Percentiles rank a stretch among this genome's conserved stretches.
Conservation (phyloP, 2,888 invertebrate genomes). For the Plebejus argus region DNA sequence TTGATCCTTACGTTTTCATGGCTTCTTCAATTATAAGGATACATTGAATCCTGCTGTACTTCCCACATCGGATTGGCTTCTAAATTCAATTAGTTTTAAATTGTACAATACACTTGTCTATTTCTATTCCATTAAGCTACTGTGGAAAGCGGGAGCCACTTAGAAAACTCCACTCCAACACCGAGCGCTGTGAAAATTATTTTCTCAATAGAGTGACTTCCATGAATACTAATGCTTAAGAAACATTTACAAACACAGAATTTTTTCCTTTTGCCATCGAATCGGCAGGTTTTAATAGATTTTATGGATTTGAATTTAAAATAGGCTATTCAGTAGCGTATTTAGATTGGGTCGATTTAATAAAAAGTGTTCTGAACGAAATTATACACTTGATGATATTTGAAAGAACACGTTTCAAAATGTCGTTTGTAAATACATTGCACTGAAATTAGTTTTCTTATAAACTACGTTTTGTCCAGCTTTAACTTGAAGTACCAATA, state of each 20-base stretch:
- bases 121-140: constrained; percentile 76
- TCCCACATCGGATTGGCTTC: not conserved
- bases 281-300: constrained; percentile 18
- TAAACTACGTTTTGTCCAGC: too few relatives aligned
- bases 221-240: constrained; percentile 74
- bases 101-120: constrained; percentile 60
- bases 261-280: constrained; percentile 48
- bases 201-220: constrained; percentile 77
- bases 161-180: constrained; percentile 63
- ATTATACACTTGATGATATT: not conserved
- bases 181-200: constrained; percentile 70
- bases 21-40: not conserved
- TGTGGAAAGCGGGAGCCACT: constrained; percentile 73
- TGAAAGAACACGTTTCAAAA: too few relatives aligned
- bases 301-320: not conserved
- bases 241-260: constrained; percentile 64
- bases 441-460: too few relatives aligned
- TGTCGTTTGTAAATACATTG: too few relatives aligned
- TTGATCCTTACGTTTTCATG: not conserved
- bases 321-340: not conserved
- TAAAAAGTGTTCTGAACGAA: not conserved
- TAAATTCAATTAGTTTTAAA: constrained; percentile 51
- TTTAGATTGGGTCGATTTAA: not conserved
- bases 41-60: not conserved
- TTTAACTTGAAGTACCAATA: too few relatives aligned